These are phyloP conservation scores for Drosophila novamexicana DNA, from an alignment of 1,140 invertebrate genomes.

Conservation along the genomic window DNA sequence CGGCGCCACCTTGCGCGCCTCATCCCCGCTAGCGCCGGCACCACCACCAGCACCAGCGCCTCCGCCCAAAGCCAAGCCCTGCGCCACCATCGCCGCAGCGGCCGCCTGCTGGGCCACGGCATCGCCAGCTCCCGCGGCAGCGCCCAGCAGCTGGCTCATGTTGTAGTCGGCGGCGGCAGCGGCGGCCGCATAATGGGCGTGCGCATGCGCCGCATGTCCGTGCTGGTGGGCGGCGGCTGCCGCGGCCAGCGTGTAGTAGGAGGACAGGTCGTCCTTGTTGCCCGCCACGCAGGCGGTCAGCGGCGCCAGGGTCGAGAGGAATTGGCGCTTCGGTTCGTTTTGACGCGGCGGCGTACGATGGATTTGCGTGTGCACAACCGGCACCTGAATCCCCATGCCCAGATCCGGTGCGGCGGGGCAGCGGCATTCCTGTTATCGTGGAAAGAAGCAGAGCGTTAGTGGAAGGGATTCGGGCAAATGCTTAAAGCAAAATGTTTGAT, in stretches of 20 bases:
- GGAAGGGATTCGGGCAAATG: too few species aligned
- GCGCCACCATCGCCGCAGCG: constrained; percentile 51
- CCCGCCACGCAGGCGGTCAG: constrained; percentile 90
- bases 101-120: constrained; percentile 56
- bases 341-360: constrained; percentile 82
- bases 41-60: constrained; percentile 7
- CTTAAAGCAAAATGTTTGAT: too few species aligned
- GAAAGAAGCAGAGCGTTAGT: neutral
- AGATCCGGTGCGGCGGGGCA: constrained; percentile 86
- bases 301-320: constrained; percentile 90
- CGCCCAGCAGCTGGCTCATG: constrained; percentile 88
- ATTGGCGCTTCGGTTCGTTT: constrained; percentile 88
- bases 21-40: constrained; percentile 22
- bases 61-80: constrained; percentile 39
- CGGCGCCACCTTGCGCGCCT: constrained; percentile 86
- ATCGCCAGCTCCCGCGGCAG: constrained; percentile 52
- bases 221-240: constrained; percentile 84
- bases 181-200: constrained; percentile 84
- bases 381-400: constrained; percentile 85
- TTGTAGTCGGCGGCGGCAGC: constrained; percentile 86
- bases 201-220: constrained; percentile 59
- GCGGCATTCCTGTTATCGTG: constrained; percentile 67
- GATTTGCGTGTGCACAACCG: constrained; percentile 78
- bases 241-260: constrained; percentile 88
- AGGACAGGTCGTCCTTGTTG: constrained; percentile 88